Base-by-base conservation (phyloP, 2,888 invertebrate species). In the Elegia similella region DNA sequence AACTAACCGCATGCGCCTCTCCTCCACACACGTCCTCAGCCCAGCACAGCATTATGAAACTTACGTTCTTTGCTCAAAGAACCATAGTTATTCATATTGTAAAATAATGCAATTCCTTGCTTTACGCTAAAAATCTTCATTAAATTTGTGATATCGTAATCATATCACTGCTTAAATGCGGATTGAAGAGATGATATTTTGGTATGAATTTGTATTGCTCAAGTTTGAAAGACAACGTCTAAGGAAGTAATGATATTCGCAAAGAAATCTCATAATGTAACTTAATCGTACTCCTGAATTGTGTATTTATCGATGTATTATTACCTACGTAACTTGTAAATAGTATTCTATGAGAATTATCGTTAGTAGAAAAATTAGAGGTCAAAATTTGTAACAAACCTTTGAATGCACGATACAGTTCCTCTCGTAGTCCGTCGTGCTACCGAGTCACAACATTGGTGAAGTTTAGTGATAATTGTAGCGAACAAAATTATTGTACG, bases 361-460 rank as follows among this genome's bases (percentile, higher is more conserved):
- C 61, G 58, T 69, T 70, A 67, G 64, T 74, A 72, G 68, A 64
- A 65, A 68, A 74, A 68, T 74, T 78, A 78, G 80, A 74, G 70
- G 75, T 87, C 85, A 79, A 87, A 88, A 86, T 86, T 80, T 84
- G 80, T 84, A 89, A 80, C 76, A 78, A 82, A 81, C 77, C 80
- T 78, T 82, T 76, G 75, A 80, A 85, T 83, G 91, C 91, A 90
- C 91, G 91, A 90, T 84, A 84, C 88, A 90, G 91, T 90, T 91
- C 91, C 91, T 90, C 82, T 85, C 68, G 82, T 88, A 89, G 88
- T 83, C 75, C 67, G 77, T 86, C 90, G 91, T 90, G 90, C 88
- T 84, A 72, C 80, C 73, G 82, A 84, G 77, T 82, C 85, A 79
- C 82, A 81, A 67, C 63, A 75, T 80, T 75, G 78, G 78, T 76